phyloP scores from a whole-genome alignment of 2,888 invertebrate species.

The Dryococelus australis region DNA sequence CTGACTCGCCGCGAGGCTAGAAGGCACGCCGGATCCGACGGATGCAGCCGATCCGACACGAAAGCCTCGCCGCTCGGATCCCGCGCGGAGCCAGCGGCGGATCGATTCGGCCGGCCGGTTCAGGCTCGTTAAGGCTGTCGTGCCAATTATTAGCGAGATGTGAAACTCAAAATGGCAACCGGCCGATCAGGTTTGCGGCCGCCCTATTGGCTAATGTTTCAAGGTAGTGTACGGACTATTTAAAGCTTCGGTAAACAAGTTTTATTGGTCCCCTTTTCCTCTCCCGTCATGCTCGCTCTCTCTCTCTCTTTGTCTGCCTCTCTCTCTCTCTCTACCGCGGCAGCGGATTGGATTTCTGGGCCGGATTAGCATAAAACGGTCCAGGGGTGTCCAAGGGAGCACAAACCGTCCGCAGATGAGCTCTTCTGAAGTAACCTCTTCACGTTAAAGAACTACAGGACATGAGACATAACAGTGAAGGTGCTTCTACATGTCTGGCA shows the following conservation, averaged over 20 bases:
- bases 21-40: too few species aligned
- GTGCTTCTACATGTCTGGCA: too few species aligned
- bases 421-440: too few species aligned
- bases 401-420: too few species aligned
- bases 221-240: slow-evolving; percentile 32
- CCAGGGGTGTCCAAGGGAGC: not conserved
- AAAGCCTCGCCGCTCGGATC: too few species aligned
- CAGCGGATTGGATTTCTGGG: slow-evolving; percentile 5
- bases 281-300: not conserved
- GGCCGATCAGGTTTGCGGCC: slow-evolving; percentile 16
- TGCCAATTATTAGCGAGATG: slow-evolving; percentile 1
- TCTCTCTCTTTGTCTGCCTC: not conserved
- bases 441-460: too few species aligned
- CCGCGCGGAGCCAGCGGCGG: too few species aligned
- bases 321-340: not conserved
- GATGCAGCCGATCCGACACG: too few species aligned
- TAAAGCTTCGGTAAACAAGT: not conserved
- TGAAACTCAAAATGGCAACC: slow-evolving; percentile 16
- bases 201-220: slow-evolving; percentile 36
- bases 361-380: not conserved
- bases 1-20: too few species aligned
- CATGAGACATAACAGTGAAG: too few species aligned
- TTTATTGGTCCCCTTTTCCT: not conserved
- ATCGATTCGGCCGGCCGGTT: too few species aligned
- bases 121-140: not conserved